Percentiles rank a stretch among this genome's conserved stretches.
Conservation (phyloP, 2,888 invertebrate species). For the Tridacna gigas region DNA sequence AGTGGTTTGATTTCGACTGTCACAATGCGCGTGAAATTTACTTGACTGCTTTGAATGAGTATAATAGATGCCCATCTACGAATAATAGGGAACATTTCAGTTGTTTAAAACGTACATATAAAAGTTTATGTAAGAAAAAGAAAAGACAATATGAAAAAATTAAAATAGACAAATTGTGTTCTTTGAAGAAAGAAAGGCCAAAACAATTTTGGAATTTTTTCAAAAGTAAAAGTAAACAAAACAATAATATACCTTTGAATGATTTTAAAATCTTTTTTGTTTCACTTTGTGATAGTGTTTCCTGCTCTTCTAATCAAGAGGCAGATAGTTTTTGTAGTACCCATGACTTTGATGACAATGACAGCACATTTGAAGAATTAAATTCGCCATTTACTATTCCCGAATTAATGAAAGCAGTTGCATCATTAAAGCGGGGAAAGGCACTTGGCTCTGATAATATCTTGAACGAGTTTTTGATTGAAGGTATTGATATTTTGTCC, state of each 20-base stretch:
- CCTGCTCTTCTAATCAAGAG: neutral
- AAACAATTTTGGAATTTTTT: constrained; percentile 22
- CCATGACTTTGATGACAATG: constrained; percentile 18
- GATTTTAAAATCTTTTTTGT: constrained; percentile 5
- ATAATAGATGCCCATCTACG: too few relatives aligned
- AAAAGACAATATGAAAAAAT: neutral
- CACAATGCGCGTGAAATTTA: neutral
- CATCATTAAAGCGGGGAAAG: too few relatives aligned
- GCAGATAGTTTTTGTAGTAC: neutral
- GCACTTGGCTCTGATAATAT: too few relatives aligned
- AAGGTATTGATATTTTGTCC: constrained; percentile 22
- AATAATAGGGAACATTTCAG: neutral
- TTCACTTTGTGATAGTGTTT: neutral
- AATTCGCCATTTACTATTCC: neutral
- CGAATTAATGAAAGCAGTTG: neutral
- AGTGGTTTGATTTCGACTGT: too few relatives aligned
- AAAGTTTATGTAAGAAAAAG: neutral
- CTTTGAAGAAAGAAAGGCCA: neutral
- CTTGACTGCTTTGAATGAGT: neutral
- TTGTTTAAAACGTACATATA: neutral
- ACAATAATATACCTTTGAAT: neutral
- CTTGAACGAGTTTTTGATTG: constrained; percentile 32
- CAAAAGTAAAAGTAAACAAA: neutral
- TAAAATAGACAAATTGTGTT: constrained; percentile 3
- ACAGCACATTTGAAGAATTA: neutral